Conservation (phyloP, 2,888 invertebrate species). For the Athrips mouffetella region DNA sequence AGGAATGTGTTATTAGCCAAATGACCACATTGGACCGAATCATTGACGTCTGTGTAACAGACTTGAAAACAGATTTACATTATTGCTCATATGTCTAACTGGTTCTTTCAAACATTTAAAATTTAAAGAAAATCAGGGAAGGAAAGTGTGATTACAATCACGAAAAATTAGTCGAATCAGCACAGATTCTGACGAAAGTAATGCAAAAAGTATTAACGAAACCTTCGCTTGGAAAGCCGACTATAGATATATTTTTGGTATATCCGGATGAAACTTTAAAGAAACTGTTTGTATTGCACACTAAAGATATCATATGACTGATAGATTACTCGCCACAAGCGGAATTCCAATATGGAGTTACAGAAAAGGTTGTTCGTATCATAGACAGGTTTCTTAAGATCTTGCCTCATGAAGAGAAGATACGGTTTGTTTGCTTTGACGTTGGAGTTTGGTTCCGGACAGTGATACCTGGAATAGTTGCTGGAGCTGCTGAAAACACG, state of each 20-base stretch:
- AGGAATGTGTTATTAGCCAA: too few relatives aligned
- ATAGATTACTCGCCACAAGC: neutral
- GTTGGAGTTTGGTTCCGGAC: conserved; percentile 68
- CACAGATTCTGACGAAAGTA: conserved; percentile 24
- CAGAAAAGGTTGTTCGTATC: conserved; percentile 28
- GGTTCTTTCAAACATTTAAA: conserved; percentile 40
- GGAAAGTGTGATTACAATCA: neutral
- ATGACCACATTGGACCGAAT: conserved; percentile 38
- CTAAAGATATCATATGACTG: neutral
- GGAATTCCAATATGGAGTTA: neutral
- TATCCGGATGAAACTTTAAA: neutral
- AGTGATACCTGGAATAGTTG: conserved; percentile 63
- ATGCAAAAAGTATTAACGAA: neutral
- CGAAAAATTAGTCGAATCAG: neutral
- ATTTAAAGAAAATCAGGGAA: conserved; percentile 45
- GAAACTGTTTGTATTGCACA: neutral
- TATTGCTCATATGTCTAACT: conserved; percentile 38
- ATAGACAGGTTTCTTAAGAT: conserved; percentile 48
- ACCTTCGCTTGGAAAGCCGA: neutral
- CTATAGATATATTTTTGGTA: neutral
- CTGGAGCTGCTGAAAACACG: conserved; percentile 11
- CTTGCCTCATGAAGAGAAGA: conserved; percentile 49
- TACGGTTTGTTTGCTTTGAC: conserved; percentile 52
- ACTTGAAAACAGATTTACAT: conserved; percentile 43
- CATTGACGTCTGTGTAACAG: conserved; percentile 42